These are phyloP conservation scores for Drosophila eugracilis DNA, from an alignment of 1,140 invertebrate species.

Conservation along the genomic window DNA sequence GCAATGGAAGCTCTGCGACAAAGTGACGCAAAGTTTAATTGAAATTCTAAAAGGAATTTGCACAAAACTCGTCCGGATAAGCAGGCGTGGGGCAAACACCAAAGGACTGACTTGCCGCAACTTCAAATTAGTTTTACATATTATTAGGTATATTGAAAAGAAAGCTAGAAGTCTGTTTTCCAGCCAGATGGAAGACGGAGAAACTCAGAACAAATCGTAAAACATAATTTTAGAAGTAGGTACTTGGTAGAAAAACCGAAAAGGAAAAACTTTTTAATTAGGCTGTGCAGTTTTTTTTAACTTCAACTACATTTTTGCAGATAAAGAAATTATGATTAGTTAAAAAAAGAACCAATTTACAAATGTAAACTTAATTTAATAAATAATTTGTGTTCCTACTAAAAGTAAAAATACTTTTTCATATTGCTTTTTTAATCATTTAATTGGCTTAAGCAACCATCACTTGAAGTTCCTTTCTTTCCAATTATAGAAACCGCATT, in stretches of 20 bases:
- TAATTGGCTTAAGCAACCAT: background rate
- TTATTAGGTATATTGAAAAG: slow-evolving; percentile 40
- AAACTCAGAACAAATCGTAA: background rate
- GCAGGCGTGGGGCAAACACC: slow-evolving; percentile 23
- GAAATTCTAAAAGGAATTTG: slow-evolving; percentile 71
- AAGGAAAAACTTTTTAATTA: background rate
- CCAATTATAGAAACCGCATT: background rate
- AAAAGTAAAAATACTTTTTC: background rate
- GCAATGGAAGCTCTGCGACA: slow-evolving; percentile 58
- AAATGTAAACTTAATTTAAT: too few relatives aligned
- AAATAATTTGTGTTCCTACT: too few relatives aligned
- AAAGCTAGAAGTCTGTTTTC: background rate
- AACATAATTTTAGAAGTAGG: background rate
- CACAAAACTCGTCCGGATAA: slow-evolving; percentile 43
- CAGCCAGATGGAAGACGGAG: slow-evolving; percentile 7
- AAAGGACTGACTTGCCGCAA: slow-evolving; percentile 32
- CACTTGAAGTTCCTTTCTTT: background rate
- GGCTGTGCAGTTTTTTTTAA: background rate
- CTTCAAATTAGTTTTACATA: slow-evolving; percentile 78
- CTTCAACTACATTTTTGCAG: background rate
- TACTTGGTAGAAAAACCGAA: background rate
- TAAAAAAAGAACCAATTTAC: too few relatives aligned
- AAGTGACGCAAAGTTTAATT: slow-evolving; percentile 79
- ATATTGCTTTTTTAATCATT: background rate
- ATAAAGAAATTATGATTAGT: background rate